Conservation (phyloP, 2,797 vertebrate species). For the Malacoraja senta region DNA sequence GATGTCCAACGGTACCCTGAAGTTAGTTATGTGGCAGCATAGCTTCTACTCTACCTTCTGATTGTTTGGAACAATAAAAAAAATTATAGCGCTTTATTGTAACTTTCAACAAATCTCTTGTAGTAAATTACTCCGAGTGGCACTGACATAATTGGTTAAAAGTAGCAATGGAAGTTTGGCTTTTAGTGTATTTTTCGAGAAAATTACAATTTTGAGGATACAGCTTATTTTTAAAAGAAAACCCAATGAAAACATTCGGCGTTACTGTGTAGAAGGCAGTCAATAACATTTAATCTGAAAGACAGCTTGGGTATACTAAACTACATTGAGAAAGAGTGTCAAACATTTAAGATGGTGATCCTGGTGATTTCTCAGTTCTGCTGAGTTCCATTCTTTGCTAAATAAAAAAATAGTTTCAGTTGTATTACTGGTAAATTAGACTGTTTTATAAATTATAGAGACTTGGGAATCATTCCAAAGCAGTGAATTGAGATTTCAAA, state of each 20-base stretch:
- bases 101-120: not conserved
- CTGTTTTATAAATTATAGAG: not conserved
- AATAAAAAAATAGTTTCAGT: not conserved
- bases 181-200: not conserved
- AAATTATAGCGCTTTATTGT: not conserved
- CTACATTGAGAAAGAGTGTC: not conserved
- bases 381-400: not conserved
- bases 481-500: not conserved
- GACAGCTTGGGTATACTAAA: not conserved
- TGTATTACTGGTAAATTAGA: not conserved
- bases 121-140: not conserved
- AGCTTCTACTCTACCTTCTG: conserved; percentile 41
- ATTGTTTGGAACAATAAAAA: not conserved
- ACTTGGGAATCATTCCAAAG: not conserved
- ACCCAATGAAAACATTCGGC: not conserved
- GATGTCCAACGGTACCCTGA: conserved; percentile 55
- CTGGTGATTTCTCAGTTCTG: not conserved
- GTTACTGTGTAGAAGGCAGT: not conserved
- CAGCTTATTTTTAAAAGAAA: not conserved
- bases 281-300: not conserved
- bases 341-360: not conserved
- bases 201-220: no score
- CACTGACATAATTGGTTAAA: not conserved
- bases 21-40: conserved; percentile 12
- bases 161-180: not conserved